Conservation (phyloP, 2,888 invertebrate species). For the Tillus elongatus region DNA sequence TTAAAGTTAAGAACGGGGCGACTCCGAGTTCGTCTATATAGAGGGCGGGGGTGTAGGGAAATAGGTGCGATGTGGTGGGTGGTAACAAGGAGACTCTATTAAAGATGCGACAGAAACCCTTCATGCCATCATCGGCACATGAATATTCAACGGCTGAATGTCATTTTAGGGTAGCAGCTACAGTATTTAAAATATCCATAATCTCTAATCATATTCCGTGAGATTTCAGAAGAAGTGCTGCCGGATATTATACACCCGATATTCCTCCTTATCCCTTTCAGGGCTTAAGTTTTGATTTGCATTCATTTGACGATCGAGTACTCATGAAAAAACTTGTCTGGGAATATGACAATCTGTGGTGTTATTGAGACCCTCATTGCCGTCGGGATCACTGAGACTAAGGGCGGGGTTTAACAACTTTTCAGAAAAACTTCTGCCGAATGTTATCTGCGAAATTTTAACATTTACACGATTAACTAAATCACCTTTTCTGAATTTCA, state of each 20-base stretch:
- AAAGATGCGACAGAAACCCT: slow-evolving; percentile 29
- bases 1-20: slow-evolving; percentile 20
- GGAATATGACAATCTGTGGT: no score
- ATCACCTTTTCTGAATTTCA: no score
- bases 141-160: slow-evolving; percentile 36
- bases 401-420: no score
- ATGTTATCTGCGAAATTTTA: no score
- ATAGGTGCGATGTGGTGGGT: background rate
- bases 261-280: background rate
- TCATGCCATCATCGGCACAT: slow-evolving; percentile 31
- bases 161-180: slow-evolving; percentile 30
- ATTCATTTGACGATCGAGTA: no score
- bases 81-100: slow-evolving; percentile 19
- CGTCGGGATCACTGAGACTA: no score
- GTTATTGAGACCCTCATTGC: no score
- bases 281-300: no score
- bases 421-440: no score
- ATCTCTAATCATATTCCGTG: slow-evolving; percentile 35
- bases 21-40: background rate
- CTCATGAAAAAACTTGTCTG: no score
- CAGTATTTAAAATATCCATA: slow-evolving; percentile 38
- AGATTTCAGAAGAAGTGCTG: slow-evolving; percentile 26
- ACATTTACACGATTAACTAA: no score
- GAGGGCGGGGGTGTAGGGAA: background rate
- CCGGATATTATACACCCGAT: background rate